Conservation (phyloP, 2,888 invertebrate genomes). For the Catocala sponsa region DNA sequence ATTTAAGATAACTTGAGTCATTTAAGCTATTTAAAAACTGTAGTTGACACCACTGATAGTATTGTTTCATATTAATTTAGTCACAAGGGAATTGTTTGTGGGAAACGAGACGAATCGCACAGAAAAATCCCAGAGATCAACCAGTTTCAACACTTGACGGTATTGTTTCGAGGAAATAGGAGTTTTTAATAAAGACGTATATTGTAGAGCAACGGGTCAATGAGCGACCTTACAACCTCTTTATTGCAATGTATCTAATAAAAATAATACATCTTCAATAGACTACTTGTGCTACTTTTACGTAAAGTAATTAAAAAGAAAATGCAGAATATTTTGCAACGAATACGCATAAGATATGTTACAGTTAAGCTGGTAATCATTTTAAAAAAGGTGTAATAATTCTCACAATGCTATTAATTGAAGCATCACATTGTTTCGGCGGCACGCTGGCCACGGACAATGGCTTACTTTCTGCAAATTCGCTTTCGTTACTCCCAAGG, state of each 20-base stretch:
- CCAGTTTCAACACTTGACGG: conserved; percentile 68
- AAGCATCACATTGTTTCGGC: conserved; percentile 51
- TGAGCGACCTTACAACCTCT: conserved; percentile 22
- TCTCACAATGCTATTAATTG: conserved; percentile 56
- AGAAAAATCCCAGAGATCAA: conserved; percentile 75
- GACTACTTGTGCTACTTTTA: neutral
- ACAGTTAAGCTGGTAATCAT: conserved; percentile 32
- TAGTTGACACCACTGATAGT: conserved; percentile 64
- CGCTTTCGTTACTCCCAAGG: conserved; percentile 74
- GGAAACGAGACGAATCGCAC: conserved; percentile 68
- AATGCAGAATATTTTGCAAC: conserved; percentile 21
- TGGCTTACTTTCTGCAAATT: conserved; percentile 69
- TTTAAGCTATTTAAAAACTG: conserved; percentile 43
- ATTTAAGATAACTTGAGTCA: conserved; percentile 33
- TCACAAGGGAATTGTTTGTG: conserved; percentile 79
- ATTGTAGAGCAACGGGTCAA: conserved; percentile 32
- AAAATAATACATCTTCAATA: conserved; percentile 2
- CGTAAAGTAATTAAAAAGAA: neutral
- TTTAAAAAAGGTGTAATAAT: conserved; percentile 39
- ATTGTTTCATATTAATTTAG: conserved; percentile 74
- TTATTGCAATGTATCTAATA: conserved; percentile 10
- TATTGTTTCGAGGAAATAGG: conserved; percentile 71
- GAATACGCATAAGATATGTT: conserved; percentile 16
- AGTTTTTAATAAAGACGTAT: conserved; percentile 55
- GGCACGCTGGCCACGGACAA: conserved; percentile 60